Percentiles rank a stretch among this genome's conserved stretches.
Conservation (phyloP, 2,113 vertebrate genomes). For the Turdus rufiventris region DNA sequence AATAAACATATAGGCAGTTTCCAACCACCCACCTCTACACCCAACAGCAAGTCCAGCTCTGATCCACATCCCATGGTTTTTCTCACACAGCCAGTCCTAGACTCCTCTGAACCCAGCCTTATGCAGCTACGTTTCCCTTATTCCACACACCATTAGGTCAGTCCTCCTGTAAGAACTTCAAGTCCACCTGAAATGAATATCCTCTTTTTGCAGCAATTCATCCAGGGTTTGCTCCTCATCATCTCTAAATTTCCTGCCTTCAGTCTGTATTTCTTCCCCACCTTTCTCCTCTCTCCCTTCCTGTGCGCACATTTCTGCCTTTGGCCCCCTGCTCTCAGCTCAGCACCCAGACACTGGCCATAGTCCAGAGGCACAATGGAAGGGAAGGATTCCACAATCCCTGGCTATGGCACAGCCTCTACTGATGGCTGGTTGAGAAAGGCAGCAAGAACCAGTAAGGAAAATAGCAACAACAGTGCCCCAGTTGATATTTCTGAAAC, state of each 20-base stretch:
- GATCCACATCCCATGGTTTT: not conserved
- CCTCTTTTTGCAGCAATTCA: not conserved
- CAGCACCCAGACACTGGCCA: not conserved
- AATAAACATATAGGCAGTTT: not conserved
- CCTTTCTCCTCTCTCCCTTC: not conserved
- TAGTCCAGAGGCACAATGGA: not conserved
- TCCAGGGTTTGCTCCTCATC: not conserved
- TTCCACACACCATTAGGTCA: not conserved
- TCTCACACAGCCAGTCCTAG: not conserved
- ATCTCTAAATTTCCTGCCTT: not conserved
- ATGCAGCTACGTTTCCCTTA: not conserved
- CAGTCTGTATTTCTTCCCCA: not conserved
- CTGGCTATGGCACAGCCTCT: not conserved
- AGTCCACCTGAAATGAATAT: not conserved
- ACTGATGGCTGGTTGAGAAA: not conserved
- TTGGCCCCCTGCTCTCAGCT: not conserved
- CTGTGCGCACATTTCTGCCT: not conserved
- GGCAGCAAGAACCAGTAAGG: not conserved
- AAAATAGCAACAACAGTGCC: not conserved
- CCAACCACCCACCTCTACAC: not conserved
- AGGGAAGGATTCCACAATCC: not conserved
- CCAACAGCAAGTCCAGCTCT: not conserved
- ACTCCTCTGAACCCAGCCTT: not conserved
- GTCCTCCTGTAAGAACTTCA: not conserved
- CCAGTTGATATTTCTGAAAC: not conserved